Evolutionary conservation across 2,888 invertebrate genomes (phyloP), one percentile per base, ranked within the genome.

Genomic region (Dione vanillae): DNA sequence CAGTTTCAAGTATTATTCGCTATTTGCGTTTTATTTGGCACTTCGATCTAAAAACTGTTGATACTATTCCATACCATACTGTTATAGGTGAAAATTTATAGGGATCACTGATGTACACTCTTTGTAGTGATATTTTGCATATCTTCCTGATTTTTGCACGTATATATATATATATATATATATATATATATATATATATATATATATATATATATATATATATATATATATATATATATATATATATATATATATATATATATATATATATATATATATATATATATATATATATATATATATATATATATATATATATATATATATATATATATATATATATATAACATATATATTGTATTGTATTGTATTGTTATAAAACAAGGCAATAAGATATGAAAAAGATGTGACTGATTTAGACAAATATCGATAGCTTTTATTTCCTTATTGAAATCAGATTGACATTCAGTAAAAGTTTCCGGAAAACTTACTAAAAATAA

Each of bases 1-100:
- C 58, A 47, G 37, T 64, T 40, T 49, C 64, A 40, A 49, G 14
- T 64, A 51, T 64, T 49, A 64, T 64, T 64, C 64, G n/a, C 14
- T 61, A 41, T 56, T 45, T 56, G 37, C 58, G 51, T 40, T 19
- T 49, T 68, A 45, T 49, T 59, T 43, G 35, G 52, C 41, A 35
- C 19, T 49, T 27, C 10, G 14, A 59, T 59, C 2, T 40, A 45
- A 54, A 37, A n/a, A n/a, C 35, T 0, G n/a, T 54, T 54, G 9
- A 54, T 2, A 8, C 1, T 54, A 54, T 27, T 20, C 27, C 11
- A 52, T 7, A 12, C 27, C 6, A 9, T n/a, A n/a, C n/a, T n/a
- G n/a, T 54, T 3, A 16, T 47, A 47, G 47, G 9, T 47, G 9
- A 16, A 2, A 27, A 27, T 14, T 11, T 35, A 35, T 52, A 52